phyloP scores from a whole-genome alignment of 2,113 vertebrate genomes.

The Pedetes capensis region DNA sequence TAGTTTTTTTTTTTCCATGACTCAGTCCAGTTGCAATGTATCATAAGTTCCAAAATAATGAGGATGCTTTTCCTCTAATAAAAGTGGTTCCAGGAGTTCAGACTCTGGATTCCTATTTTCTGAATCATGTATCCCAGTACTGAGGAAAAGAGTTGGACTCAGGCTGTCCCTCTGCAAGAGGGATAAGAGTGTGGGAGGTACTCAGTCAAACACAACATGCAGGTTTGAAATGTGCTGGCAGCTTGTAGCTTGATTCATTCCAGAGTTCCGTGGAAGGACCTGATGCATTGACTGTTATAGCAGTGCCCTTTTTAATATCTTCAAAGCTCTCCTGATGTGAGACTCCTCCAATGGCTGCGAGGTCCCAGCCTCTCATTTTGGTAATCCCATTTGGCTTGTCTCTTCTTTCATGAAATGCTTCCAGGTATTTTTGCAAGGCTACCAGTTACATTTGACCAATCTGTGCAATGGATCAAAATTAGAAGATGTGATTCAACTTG shows the following conservation, averaged over 20 bases:
- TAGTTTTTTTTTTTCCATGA: accelerated
- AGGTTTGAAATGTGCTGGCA: not conserved
- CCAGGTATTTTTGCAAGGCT: conserved; percentile 73
- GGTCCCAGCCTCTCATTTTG: not conserved
- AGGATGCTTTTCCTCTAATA: conserved; percentile 21
- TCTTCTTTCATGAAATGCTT: conserved; percentile 27
- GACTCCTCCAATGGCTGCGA: not conserved
- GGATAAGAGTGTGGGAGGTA: not conserved
- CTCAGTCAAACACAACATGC: not conserved
- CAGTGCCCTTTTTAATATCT: not conserved
- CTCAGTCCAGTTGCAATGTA: not conserved
- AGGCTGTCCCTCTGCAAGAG: not conserved
- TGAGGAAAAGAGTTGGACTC: not conserved
- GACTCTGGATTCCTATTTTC: not conserved
- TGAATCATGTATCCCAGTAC: not conserved
- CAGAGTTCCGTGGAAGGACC: not conserved
- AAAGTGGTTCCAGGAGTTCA: not conserved
- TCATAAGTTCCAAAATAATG: not conserved
- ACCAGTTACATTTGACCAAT: conserved; percentile 62
- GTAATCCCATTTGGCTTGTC: not conserved
- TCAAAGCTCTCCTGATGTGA: not conserved
- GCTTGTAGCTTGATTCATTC: not conserved
- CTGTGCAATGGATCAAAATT: conserved; percentile 67
- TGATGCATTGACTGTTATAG: accelerated
- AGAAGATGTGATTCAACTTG: conserved; percentile 43